Percentiles rank a stretch among this genome's conserved stretches.
Evolutionary conservation across 2,113 vertebrate genomes (phyloP).

Genomic region (Trinectes maculatus): DNA sequence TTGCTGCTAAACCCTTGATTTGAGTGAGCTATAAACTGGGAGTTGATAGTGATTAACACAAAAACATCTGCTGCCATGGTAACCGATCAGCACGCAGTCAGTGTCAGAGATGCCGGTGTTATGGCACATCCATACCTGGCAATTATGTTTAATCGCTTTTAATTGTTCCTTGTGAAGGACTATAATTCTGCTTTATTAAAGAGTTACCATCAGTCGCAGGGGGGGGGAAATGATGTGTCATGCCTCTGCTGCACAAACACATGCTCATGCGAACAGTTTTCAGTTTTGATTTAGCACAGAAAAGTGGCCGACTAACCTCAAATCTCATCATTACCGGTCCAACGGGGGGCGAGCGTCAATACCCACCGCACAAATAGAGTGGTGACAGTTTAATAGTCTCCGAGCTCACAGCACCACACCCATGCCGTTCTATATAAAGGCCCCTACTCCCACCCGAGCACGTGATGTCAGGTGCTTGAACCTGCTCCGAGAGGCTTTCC

Average conservation of each 20-base stretch:
- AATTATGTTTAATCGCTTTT: slow-evolving; percentile 72
- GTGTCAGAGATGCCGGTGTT: slow-evolving; percentile 51
- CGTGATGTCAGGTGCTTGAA: slow-evolving; percentile 72
- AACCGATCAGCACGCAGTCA: slow-evolving; percentile 65
- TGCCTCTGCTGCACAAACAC: slow-evolving; percentile 4
- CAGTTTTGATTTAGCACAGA: slow-evolving; percentile 46
- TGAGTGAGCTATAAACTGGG: slow-evolving; percentile 70
- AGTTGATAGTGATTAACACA: slow-evolving; percentile 75
- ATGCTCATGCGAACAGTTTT: slow-evolving; percentile 44
- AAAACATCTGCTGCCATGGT: slow-evolving; percentile 77
- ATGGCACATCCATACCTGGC: slow-evolving; percentile 49
- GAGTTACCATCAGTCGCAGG: slow-evolving; percentile 33
- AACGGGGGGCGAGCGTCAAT: slow-evolving; percentile 46
- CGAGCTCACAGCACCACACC: slow-evolving; percentile 70
- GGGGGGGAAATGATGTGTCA: background rate
- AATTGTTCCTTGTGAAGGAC: slow-evolving; percentile 53
- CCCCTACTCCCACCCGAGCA: slow-evolving; percentile 48
- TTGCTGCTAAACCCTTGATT: slow-evolving; percentile 74
- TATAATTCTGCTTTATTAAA: slow-evolving; percentile 66
- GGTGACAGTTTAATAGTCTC: slow-evolving; percentile 79
- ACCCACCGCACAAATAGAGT: slow-evolving; percentile 68
- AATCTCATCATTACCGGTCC: slow-evolving; percentile 62
- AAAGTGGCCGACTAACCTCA: slow-evolving; percentile 56
- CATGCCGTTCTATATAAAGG: slow-evolving; percentile 69
- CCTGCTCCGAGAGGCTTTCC: slow-evolving; percentile 52